Base-by-base conservation (phyloP, 2,113 vertebrate genomes). In the Rhineura floridana region DNA sequence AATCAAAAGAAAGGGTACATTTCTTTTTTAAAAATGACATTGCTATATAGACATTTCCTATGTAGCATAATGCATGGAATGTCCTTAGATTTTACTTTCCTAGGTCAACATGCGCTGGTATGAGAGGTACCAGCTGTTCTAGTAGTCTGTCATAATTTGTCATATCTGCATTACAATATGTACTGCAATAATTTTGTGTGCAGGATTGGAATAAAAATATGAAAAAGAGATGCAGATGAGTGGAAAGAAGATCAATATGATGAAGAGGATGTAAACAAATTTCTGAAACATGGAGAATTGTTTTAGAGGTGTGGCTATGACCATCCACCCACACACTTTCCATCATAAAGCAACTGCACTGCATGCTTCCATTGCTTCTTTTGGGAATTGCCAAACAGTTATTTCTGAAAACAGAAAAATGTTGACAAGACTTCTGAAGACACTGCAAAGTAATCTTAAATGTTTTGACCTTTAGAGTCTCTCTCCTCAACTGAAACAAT, bases 251-350 rank as follows among this genome's bases (percentile, higher is more conserved):
- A 75, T 83, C 81, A 63, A n/a, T 93, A 91, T 89, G 77, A 4
- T 50, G 65, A 6, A 42, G 36, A 50, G 59, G 70, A 81, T 83
- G 81, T 50, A 76, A 89, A 72, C 69, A 42, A 7, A 36, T 84
- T n/a, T n/a, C 63, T 89, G 75, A 76, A 70, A 48, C 33, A 1
- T 82, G 83, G 75, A 65, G 13, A 55, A 63, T 88, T 89, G 81
- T 50, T 88, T 3, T 80, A 87, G 89, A 94, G 91, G 88, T 91
- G 93, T 94, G 91, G 92, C 88, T 84, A 42, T 77, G 85, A 81
- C 67, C 44, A 1, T 50, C 12, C 67, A 87, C 19, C 3, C 30
- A 70, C 65, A 78, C 42, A 72, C 73, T 39, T 70, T 48, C 30
- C 17, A 80, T 63, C 63, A 80, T 42, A 79, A 39, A 42, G 72